phyloP scores from a whole-genome alignment of 1,140 invertebrate species.

The Ostrea edulis region DNA sequence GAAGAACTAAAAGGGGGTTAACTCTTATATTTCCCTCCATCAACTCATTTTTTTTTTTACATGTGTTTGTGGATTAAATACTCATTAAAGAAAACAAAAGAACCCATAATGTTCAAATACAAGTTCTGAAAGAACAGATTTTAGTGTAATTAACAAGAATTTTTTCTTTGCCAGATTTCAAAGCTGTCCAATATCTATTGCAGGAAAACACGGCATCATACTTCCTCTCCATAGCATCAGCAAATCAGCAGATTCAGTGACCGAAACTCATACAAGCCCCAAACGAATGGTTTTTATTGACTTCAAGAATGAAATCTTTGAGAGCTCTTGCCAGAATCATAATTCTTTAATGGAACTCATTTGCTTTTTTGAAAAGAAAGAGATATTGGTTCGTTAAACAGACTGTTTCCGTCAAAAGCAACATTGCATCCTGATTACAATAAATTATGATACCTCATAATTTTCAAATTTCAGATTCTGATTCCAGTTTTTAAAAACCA shows the following conservation, averaged over 20 bases:
- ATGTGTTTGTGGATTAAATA: background rate
- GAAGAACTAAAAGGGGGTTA: background rate
- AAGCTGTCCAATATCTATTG: constrained; percentile 29
- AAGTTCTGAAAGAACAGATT: constrained; percentile 9
- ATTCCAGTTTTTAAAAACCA: background rate
- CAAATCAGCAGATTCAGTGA: constrained; percentile 31
- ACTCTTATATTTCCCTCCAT: background rate
- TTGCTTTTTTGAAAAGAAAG: background rate
- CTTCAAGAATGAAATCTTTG: constrained; percentile 17
- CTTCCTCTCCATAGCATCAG: background rate
- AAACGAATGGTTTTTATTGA: constrained; percentile 25
- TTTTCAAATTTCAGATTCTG: constrained; percentile 9
- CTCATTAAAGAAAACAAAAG: constrained; percentile 24
- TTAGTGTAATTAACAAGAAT: constrained; percentile 1
- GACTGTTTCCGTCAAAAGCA: constrained; percentile 18
- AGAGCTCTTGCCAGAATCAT: constrained; percentile 33
- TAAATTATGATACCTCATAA: background rate
- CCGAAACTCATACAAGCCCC: constrained; percentile 32
- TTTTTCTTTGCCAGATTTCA: constrained; percentile 19
- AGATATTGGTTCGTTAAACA: constrained; percentile 19
- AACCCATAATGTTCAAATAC: background rate
- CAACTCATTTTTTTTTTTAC: background rate
- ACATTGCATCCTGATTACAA: background rate
- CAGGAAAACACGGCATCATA: constrained; percentile 13
- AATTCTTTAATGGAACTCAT: constrained; percentile 36